phyloP scores from a whole-genome alignment of 1,140 invertebrate genomes.

The Hyles euphorbiae region DNA sequence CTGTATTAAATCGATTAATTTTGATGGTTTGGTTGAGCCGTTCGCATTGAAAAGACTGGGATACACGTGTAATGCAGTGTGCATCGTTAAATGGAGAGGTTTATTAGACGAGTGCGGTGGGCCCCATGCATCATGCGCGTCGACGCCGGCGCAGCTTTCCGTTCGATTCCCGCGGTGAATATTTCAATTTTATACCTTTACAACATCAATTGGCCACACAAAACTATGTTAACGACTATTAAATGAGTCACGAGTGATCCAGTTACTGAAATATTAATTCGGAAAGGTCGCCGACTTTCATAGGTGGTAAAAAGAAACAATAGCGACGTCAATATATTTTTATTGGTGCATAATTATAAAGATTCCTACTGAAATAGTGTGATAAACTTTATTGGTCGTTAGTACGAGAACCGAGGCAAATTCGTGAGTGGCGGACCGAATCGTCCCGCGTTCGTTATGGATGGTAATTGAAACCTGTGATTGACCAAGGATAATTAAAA shows the following conservation, averaged over 20 bases:
- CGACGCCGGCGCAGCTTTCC: conserved; percentile 62
- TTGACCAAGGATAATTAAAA: conserved; percentile 66
- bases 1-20: no score
- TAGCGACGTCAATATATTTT: conserved; percentile 51
- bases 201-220: conserved; percentile 7
- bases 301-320: conserved; percentile 50
- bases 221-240: conserved; percentile 10
- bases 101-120: conserved; percentile 60
- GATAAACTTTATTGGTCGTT: conserved; percentile 69
- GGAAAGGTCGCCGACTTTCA: conserved; percentile 48
- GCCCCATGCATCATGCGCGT: conserved; percentile 55
- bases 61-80: conserved; percentile 47
- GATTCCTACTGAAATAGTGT: conserved; percentile 71
- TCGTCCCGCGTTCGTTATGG: conserved; percentile 46
- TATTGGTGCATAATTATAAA: conserved; percentile 59
- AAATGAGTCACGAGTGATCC: conserved; percentile 1
- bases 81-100: conserved; percentile 44
- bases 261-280: conserved; percentile 1
- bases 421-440: conserved; percentile 52
- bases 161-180: conserved; percentile 49
- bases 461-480: conserved; percentile 39
- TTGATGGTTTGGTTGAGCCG: no score
- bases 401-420: conserved; percentile 54
- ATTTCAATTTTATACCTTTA: conserved; percentile 41
- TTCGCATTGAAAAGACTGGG: conserved; percentile 30